phyloP scores from a whole-genome alignment of 2,797 vertebrate genomes.

The Molossus molossus region DNA sequence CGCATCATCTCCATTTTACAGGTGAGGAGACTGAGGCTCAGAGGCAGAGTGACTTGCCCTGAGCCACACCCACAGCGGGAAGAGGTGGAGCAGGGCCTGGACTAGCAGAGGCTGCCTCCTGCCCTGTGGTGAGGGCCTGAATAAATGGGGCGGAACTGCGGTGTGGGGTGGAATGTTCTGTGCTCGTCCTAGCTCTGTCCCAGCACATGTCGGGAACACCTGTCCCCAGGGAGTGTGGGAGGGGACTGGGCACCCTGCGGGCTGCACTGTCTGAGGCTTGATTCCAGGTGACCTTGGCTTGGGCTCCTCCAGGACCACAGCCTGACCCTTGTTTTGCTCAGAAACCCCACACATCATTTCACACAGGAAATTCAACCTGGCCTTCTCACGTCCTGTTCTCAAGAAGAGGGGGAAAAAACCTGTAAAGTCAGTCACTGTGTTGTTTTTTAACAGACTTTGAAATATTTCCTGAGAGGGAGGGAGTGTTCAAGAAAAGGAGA shows the following conservation, averaged over 20 bases:
- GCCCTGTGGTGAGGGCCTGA: constrained; percentile 44
- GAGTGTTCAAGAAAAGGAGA: constrained; percentile 57
- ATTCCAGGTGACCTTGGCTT: constrained; percentile 67
- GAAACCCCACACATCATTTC: constrained; percentile 82
- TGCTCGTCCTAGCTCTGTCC: background rate
- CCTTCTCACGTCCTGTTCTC: constrained; percentile 86
- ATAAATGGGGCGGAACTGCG: constrained; percentile 2
- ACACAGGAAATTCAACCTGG: constrained; percentile 86
- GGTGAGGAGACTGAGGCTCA: constrained; percentile 51
- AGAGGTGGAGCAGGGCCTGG: background rate
- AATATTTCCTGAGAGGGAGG: constrained; percentile 77
- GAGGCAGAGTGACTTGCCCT: too few species aligned
- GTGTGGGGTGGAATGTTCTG: constrained; percentile 60
- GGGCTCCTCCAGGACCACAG: constrained; percentile 72
- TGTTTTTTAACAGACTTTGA: constrained; percentile 83
- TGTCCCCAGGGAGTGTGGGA: background rate
- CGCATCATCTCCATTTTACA: background rate
- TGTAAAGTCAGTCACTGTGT: constrained; percentile 66
- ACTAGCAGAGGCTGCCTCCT: background rate
- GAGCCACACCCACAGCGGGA: background rate
- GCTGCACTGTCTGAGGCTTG: background rate
- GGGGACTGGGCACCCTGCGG: background rate
- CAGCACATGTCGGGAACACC: constrained; percentile 19
- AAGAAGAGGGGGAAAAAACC: constrained; percentile 74
- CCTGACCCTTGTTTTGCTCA: constrained; percentile 85